Evolutionary conservation across 2,113 vertebrate genomes (phyloP), one percentile per base, ranked within the genome.

Genomic region (Orcinus orca): DNA sequence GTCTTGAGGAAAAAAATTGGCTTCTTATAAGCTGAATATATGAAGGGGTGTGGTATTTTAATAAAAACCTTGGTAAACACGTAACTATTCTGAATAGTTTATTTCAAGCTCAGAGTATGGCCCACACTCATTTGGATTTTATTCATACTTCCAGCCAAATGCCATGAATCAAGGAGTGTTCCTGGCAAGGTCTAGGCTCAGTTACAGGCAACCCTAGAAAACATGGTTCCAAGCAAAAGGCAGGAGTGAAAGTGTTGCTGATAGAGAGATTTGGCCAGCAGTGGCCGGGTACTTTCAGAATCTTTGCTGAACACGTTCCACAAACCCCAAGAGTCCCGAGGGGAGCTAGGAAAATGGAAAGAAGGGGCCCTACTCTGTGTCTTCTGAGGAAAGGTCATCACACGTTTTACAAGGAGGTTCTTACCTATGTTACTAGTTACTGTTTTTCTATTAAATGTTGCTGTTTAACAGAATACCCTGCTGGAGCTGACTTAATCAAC

Each of bases 401-500:
- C 9, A 6, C 4, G 18, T 88, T 73, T 90, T 71, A 84, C 7
- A 70, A 65, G 67, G 68, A 36, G 60, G 38, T 26, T 73, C 26
- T 77, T 68, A 47, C 23, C 67, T 26, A 20, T 55, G n/a, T 79
- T 83, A 65, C 81, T 5, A 60, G 71, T 62, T 95, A 55, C 50
- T 11, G 2, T 96, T 88, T 92, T 96, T 70, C 93, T 97, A 18
- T 55, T 83, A 95, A 86, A 86, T 77, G 68, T 95, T 93, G 85
- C 73, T 96, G 55, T 91, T 95, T 87, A 87, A 97, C 82, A 89
- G 77, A 88, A 83, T 88, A 90, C 79, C 29, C 77, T 91, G 88
- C 50, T 83, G 50, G 67, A 70, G 53, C 53, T 63, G 29, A 85
- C 29, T 93, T 76, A 88, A 74, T 68, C 50, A 88, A 88, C 41